Conservation (phyloP, 2,888 invertebrate species). For the Liposcelis brunnea region DNA sequence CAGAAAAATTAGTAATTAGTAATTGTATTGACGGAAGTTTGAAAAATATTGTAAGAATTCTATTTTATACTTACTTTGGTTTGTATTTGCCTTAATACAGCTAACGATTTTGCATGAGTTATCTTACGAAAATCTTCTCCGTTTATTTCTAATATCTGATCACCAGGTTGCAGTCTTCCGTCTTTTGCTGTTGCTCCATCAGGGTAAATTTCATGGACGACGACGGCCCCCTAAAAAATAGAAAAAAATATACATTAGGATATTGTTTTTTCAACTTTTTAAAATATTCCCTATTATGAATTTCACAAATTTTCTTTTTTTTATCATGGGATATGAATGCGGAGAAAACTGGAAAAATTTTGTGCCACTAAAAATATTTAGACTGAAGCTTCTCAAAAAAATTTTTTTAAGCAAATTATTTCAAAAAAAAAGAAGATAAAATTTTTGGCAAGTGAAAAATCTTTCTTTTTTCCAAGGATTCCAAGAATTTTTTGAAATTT, state of each 20-base stretch:
- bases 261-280: too few relatives aligned
- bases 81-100: conserved; percentile 66
- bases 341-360: too few relatives aligned
- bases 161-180: conserved; percentile 75
- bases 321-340: too few relatives aligned
- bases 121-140: conserved; percentile 62
- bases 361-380: too few relatives aligned
- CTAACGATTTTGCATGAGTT: conserved; percentile 66
- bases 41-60: too few relatives aligned
- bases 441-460: too few relatives aligned
- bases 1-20: conserved; percentile 9
- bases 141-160: conserved; percentile 85
- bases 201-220: conserved; percentile 83
- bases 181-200: conserved; percentile 84
- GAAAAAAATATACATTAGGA: neutral
- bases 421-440: too few relatives aligned
- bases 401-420: too few relatives aligned
- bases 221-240: conserved; percentile 58
- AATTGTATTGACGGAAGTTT: too few relatives aligned
- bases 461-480: too few relatives aligned
- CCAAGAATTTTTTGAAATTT: too few relatives aligned
- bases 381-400: too few relatives aligned
- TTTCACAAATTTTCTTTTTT: neutral
- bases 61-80: conserved; percentile 35
- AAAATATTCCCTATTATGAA: conserved; percentile 3